Evolutionary conservation across 2,888 invertebrate genomes (phyloP), one percentile per base, ranked within the genome.

Genomic region (Noctua fimbriata): DNA sequence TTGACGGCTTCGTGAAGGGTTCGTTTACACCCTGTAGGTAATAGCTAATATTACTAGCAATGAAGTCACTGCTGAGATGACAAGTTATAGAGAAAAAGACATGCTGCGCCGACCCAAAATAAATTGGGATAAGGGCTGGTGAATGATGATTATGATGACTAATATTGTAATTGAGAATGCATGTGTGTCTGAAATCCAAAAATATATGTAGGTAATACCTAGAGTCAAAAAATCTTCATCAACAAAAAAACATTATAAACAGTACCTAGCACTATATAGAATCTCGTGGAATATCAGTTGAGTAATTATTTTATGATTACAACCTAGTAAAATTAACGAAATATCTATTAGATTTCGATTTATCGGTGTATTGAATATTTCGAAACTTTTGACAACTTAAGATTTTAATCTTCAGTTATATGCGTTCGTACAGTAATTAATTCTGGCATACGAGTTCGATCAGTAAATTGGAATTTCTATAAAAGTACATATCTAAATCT

Each of bases 301-400:
- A 63, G 63, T 63, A 63, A 78, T 73, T 36, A 73, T 49, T 44
- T 63, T 32, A 32, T 52, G n/a, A 78, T 70, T 16, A 44, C 41
- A n/a, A 44, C 44, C 21, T 41, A n/a, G 41, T 58, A 44, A 69
- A 6, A 78, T 69, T 32, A 28, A 78, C 65, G 44, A 14, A 78
- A n/a, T 69, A 32, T 5, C 32, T 21, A 32, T 52, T 12, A n/a
- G 10, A 49, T 60, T 63, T 21, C 32, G 21, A 44, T 60, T 60
- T 21, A 32, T 69, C 63, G 6, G 52, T 65, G 12, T 44, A 78
- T 36, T 65, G 21, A 24, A 65, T 65, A 36, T 78, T 71, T 78
- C 44, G 32, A 28, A 71, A 79, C 65, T 44, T 65, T 65, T 65
- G 44, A 32, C 32, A 32, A 63, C 18, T 60, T 60, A 32, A 3